phyloP scores from a whole-genome alignment of 1,140 invertebrate species.

The Wasmannia auropunctata region DNA sequence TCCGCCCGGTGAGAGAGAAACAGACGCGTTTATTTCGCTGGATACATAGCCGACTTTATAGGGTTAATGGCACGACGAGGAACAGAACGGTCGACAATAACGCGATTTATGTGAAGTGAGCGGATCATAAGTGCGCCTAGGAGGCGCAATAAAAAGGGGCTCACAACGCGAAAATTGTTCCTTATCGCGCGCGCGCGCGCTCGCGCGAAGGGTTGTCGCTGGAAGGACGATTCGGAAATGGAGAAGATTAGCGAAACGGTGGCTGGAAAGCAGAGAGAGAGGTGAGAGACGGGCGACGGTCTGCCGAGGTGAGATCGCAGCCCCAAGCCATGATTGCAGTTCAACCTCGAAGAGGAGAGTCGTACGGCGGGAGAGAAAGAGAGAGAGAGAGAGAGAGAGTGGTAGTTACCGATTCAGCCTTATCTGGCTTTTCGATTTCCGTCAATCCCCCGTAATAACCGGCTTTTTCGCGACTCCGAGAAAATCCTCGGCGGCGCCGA shows the following conservation, averaged over 20 bases:
- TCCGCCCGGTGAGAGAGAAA: neutral
- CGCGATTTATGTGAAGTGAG: slow-evolving; percentile 38
- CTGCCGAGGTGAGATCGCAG: slow-evolving; percentile 10
- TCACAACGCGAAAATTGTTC: slow-evolving; percentile 41
- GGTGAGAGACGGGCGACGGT: neutral
- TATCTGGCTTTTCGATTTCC: slow-evolving; percentile 30
- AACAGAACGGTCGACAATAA: slow-evolving; percentile 39
- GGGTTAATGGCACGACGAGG: slow-evolving; percentile 17
- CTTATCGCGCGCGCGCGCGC: slow-evolving; percentile 30
- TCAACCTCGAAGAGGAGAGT: neutral
- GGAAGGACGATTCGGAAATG: slow-evolving; percentile 33
- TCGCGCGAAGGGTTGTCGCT: slow-evolving; percentile 14
- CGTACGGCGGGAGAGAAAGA: no score
- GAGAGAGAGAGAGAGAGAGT: no score
- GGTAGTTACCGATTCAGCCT: slow-evolving; percentile 14
- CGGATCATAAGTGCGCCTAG: slow-evolving; percentile 33
- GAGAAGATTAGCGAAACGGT: slow-evolving; percentile 21
- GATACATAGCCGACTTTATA: slow-evolving; percentile 7
- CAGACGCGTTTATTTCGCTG: neutral
- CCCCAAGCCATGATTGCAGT: slow-evolving; percentile 1
- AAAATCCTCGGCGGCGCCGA: neutral
- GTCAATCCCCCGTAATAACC: slow-evolving; percentile 26
- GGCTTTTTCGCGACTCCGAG: slow-evolving; percentile 17
- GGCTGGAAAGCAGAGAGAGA: neutral
- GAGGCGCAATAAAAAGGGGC: slow-evolving; percentile 37